Evolutionary conservation across 2,888 invertebrate genomes (phyloP).

Genomic region (Lymantria dispar): DNA sequence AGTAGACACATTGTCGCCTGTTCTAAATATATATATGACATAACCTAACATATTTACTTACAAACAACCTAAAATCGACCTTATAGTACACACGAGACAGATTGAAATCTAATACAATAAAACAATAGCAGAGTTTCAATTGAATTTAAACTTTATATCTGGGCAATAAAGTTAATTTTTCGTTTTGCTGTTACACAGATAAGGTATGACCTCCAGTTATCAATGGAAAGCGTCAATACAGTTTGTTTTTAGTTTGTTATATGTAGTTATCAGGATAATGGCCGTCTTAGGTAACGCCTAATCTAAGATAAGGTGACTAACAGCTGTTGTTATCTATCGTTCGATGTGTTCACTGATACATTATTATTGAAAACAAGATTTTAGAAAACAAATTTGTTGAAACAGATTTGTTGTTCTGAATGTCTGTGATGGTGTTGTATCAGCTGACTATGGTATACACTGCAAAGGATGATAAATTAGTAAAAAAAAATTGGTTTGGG

Average conservation of each 20-base stretch:
- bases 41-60: slow-evolving; percentile 6
- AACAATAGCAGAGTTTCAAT: neutral
- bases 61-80: neutral
- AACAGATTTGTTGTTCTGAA: too few relatives aligned
- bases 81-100: neutral
- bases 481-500: too few relatives aligned
- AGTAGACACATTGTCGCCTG: slow-evolving; percentile 43
- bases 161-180: slow-evolving; percentile 19
- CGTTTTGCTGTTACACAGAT: slow-evolving; percentile 12
- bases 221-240: slow-evolving; percentile 29
- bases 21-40: slow-evolving; percentile 43
- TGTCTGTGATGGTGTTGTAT: too few relatives aligned
- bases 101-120: neutral
- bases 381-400: too few relatives aligned
- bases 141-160: slow-evolving; percentile 14
- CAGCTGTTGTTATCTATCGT: slow-evolving; percentile 10
- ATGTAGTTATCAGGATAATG: slow-evolving; percentile 23
- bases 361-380: too few relatives aligned
- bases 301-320: slow-evolving; percentile 15
- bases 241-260: slow-evolving; percentile 29
- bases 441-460: too few relatives aligned
- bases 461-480: too few relatives aligned
- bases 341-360: neutral
- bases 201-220: slow-evolving; percentile 33
- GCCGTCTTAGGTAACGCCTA: slow-evolving; percentile 29